A percentile compares a stretch with the other conserved stretches of the same genome.
These are phyloP conservation scores for Hypotaenidia philippensis DNA, from an alignment of 2,797 vertebrate genomes.

Conservation along the genomic window DNA sequence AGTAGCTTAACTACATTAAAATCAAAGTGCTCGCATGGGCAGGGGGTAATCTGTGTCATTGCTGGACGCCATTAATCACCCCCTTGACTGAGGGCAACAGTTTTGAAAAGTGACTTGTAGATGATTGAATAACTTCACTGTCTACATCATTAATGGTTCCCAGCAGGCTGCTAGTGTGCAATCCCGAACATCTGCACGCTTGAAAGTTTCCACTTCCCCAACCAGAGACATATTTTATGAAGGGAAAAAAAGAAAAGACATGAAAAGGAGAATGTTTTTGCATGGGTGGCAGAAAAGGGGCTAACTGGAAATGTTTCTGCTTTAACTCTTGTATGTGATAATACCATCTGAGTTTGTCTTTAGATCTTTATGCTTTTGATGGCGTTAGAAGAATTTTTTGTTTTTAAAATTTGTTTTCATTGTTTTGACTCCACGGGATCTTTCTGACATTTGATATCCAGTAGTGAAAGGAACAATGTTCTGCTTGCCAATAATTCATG, in stretches of 20 bases:
- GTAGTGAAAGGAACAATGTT: background rate
- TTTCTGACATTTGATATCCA: conserved; percentile 3
- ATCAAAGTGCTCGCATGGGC: conserved; percentile 28
- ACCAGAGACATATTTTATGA: background rate
- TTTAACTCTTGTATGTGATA: background rate
- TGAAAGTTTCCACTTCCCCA: conserved; percentile 14
- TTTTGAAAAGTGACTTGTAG: conserved; percentile 43
- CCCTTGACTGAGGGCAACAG: background rate
- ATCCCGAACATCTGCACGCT: conserved; percentile 44
- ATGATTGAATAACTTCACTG: conserved; percentile 33
- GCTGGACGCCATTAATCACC: conserved; percentile 44
- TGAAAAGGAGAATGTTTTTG: background rate
- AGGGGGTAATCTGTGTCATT: conserved; percentile 41
- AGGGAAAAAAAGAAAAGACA: background rate
- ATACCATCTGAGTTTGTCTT: background rate
- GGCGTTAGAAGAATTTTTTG: background rate
- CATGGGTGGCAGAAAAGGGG: background rate
- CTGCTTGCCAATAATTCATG: background rate
- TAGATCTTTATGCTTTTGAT: background rate
- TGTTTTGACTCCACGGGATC: background rate
- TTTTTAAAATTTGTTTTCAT: background rate
- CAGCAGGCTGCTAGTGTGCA: conserved; percentile 34
- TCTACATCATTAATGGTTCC: conserved; percentile 18
- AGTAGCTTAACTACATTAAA: conserved; percentile 51
- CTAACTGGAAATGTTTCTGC: background rate